Evolutionary conservation across 2,113 vertebrate species (phyloP), one percentile per base, ranked within the genome.

Genomic region (Halichoeres trimaculatus): DNA sequence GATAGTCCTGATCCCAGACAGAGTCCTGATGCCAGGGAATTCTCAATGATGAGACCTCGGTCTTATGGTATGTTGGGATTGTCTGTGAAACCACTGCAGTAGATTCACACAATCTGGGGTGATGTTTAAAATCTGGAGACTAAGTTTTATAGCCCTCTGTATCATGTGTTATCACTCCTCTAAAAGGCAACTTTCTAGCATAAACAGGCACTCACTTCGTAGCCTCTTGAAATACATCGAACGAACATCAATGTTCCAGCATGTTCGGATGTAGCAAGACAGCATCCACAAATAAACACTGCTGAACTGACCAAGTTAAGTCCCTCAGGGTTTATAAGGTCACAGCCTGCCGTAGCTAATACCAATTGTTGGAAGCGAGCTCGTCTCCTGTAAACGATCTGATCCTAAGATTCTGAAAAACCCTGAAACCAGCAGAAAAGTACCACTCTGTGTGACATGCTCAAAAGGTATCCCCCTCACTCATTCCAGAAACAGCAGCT

Each of bases 401-500:
- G 43, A 51, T 36, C 19, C 13, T 38, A 36, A 78, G 58, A 62
- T 23, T 40, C 66, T 51, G 10, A 61, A 74, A 74, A 68, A 24
- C 2, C 24, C 61, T 70, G 13, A 69, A 80, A 79, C 36, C 48
- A 77, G 57, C 65, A 69, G 70, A 85, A 75, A 85, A 43, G 22
- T 57, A 35, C 30, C 0, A 43, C 79, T 40, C 14, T 58, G 78
- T 2, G 1, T 17, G 43, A 45, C 2, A 8, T 36, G 66, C 74
- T 55, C 80, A 90, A 87, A 76, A 54, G 82, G 67, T 71, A 47
- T 20, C 26, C 14, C 65, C 68, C 83, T 84, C 67, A 84, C 74
- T 66, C 71, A 69, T 93, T 95, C 93, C 90, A 94, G 93, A 94
- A 93, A 84, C 80, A 68, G 81, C 81, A 63, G 78, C 83, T 91